Evolutionary conservation across 2,797 vertebrate genomes (phyloP), one percentile per base, ranked within the genome.

Genomic region (Rhinichthys osculus): DNA sequence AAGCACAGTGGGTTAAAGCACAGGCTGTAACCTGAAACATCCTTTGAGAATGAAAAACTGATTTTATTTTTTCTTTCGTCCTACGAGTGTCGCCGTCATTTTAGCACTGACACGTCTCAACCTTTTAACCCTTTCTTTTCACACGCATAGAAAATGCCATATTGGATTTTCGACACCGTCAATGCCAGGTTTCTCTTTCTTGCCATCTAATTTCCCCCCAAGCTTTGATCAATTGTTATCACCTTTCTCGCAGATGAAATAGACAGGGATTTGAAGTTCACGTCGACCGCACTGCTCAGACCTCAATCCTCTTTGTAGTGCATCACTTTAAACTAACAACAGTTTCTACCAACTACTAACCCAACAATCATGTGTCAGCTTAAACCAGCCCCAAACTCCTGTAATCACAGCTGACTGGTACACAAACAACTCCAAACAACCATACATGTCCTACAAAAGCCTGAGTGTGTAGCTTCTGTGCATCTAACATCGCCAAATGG

Each of bases 111-210:
- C 76, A 85, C 66, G 72, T 78, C 27, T 71, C 52, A 72, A 85
- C 76, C 83, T 69, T 33, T 85, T 79, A 79, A 85, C 83, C 76
- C 67, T 62, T 85, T 38, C 67, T 38, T 79, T 79, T 70, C 74
- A 71, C 74, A 71, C 7, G 13, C 73, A 44, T 30, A 30, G 50
- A 85, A 85, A 71, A 78, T 44, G 52, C 21, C 83, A 85, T 72
- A 85, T 79, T 78, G 83, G 67, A 79, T 79, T 79, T 85, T 27
- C 76, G 1, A 17, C 67, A 27, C 83, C 0, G 40, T 62, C 76
- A 33, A 71, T 50, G 67, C 19, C 21, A 27, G 40, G n/a, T 47
- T 77, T 84, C 82, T 85, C 83, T 38, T 16, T 62, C 27, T 33
- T 47, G 19, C 66, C 38, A 33, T 79, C 66, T 35, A 35, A 44